Base-by-base conservation (phyloP, 2,797 vertebrate species). In the Cygnus olor region DNA sequence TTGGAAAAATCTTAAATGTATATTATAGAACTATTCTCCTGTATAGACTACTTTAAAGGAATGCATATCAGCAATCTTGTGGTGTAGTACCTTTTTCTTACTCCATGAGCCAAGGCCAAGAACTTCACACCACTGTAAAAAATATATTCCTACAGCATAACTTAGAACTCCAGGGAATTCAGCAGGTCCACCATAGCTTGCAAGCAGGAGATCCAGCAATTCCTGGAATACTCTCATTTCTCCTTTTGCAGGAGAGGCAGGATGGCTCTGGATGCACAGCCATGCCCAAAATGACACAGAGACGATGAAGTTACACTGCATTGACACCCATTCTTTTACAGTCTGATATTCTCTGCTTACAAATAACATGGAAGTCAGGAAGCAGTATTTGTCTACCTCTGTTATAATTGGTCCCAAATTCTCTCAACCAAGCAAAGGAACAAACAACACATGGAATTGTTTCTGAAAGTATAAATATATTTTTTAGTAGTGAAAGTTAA, bases 231-330 rank as follows among this genome's bases (percentile, higher is more conserved):
- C 9, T 76, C 40, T 85, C 24, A 40, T 44, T 84, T 38, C 32
- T 88, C 32, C 32, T 3, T 27, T 24, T 63, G 6, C 17, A 51
- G 57, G 13, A 91, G 25, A 66, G 12, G 12, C 18, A 42, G 32
- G 18, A 34, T 69, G n/a, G 34, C 21, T 85, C 38, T 89, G 32
- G 24, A 51, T 40, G 14, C 30, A 17, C n/a, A 85, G 25, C 27
- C 49, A 27, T 18, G 51, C 2, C 6, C 34, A 32, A 53, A 79
- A 27, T 27, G 68, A 60, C 19, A 19, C 8, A 40, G 49, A 36
- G 61, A 32, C 0, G 1, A 3, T 49, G 80, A 69, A 80, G 19
- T 1, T 60, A 34, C 15, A 20, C 7, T 27, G 3, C 0, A 2
- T 5, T 34, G 45, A 3, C 28, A 72, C 6, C 6, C 18, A 7